Evolutionary conservation across 2,113 vertebrate genomes (phyloP), one percentile per base, ranked within the genome.

Genomic region (Nerophis ophidion): DNA sequence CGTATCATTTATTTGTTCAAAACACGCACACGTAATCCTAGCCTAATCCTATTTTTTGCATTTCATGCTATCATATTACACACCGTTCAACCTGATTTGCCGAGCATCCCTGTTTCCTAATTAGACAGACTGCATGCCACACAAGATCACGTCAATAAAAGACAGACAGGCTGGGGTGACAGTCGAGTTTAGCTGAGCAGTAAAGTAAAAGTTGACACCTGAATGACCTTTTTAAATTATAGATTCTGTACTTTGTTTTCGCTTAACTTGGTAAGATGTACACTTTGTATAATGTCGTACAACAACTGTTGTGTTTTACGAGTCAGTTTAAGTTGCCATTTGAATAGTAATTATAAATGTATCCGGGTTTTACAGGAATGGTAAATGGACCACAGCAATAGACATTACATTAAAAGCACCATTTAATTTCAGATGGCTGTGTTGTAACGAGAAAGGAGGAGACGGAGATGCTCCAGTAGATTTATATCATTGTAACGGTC

Each of bases 201-300:
- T 52, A 55, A 64, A 63, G 60, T 44, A 26, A 61, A 61, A 68
- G 70, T 70, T 74, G 73, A 57, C 70, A 84, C 68, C 75, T 79
- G 61, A 79, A 62, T 78, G 83, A 60, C 66, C 66, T 79, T 63
- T 69, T 69, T 83, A 63, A 80, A 86, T 76, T 74, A 77, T 79
- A 54, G 77, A 83, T 72, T 60, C 15, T 5, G 50, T 55, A 35
- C 61, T 77, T 77, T 80, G 71, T 75, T 82, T 79, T 65, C 75
- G 69, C 66, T 63, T 68, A 63, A 67, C 17, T 34, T 34, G 55
- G 61, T 48, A 59, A 77, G 68, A 76, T 59, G 34, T n/a, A 15
- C 61, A 65, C 60, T 74, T 77, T 60, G 49, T 46, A 66, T 61
- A 70, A 70, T 70, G 59, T 59, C 48, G 61, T 71, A 19, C 49